These are phyloP conservation scores for Clarias magur DNA, from an alignment of 2,113 vertebrate genomes.

Conservation along the genomic window DNA sequence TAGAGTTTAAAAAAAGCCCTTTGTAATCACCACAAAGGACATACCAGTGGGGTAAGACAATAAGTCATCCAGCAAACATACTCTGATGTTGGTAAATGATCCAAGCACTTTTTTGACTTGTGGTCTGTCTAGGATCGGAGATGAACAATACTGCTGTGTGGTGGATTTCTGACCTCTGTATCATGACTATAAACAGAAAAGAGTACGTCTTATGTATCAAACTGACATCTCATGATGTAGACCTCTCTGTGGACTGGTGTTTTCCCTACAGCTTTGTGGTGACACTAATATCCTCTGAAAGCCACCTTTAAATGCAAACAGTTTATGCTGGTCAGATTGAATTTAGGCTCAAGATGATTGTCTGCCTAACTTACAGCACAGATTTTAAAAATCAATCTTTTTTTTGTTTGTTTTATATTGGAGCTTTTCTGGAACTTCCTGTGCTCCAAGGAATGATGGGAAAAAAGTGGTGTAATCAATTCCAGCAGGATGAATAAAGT, in stretches of 20 bases:
- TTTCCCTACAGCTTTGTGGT: slow-evolving; percentile 20
- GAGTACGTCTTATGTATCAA: slow-evolving; percentile 24
- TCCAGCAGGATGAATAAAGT: slow-evolving; percentile 59
- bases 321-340: slow-evolving; percentile 19
- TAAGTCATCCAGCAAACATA: slow-evolving; percentile 77
- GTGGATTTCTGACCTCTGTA: slow-evolving; percentile 49
- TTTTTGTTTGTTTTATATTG: slow-evolving; percentile 27
- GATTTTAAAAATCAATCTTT: slow-evolving; percentile 51
- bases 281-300: slow-evolving; percentile 45
- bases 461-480: slow-evolving; percentile 61
- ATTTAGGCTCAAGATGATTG: slow-evolving; percentile 65
- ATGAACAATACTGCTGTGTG: slow-evolving; percentile 64
- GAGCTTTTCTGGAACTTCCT: slow-evolving; percentile 46
- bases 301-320: slow-evolving; percentile 29
- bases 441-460: slow-evolving; percentile 54
- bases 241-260: slow-evolving; percentile 11
- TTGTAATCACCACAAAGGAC: slow-evolving; percentile 74
- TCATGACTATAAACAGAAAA: slow-evolving; percentile 27
- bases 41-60: slow-evolving; percentile 70
- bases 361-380: slow-evolving; percentile 60
- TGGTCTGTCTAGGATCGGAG: slow-evolving; percentile 59
- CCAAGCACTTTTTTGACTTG: slow-evolving; percentile 65
- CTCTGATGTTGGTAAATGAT: slow-evolving; percentile 74
- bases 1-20: slow-evolving; percentile 60
- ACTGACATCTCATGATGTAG: slow-evolving; percentile 12